Evolutionary conservation across 2,113 vertebrate species (phyloP).

Genomic region (Clarias gariepinus): DNA sequence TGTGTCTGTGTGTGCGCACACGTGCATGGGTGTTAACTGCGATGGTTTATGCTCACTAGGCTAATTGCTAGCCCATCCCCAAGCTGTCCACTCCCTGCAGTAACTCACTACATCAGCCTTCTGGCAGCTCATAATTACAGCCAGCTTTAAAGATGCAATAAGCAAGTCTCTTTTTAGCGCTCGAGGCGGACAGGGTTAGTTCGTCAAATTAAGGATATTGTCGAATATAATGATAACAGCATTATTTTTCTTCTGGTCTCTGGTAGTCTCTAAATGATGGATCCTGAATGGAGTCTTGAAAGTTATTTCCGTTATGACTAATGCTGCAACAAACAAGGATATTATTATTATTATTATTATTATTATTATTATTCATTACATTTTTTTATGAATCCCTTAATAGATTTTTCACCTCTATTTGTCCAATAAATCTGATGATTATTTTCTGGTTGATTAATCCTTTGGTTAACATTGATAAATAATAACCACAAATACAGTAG

Average conservation of each 20-base stretch:
- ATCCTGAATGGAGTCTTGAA: not conserved
- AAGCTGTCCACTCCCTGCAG: conserved; percentile 25
- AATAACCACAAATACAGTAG: too few species aligned
- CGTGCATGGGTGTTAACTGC: conserved; percentile 13
- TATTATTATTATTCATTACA: too few species aligned
- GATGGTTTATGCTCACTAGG: not conserved
- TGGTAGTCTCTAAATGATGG: not conserved
- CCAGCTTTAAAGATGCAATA: not conserved
- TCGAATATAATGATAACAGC: too few species aligned
- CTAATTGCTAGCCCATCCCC: conserved; percentile 24
- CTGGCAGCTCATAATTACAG: conserved; percentile 10
- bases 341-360: too few species aligned
- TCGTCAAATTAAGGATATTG: not conserved
- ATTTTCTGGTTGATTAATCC: too few species aligned
- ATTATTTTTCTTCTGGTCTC: not conserved
- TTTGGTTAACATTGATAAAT: too few species aligned
- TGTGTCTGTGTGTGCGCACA: not conserved
- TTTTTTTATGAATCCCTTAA: too few species aligned
- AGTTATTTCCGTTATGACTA: too few species aligned
- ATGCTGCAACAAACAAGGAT: too few species aligned
- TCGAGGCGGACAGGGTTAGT: not conserved
- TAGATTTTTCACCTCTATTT: too few species aligned
- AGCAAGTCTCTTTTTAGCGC: not conserved
- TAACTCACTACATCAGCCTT: not conserved
- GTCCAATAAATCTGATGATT: too few species aligned